These are phyloP conservation scores for Adoxophyes honmai DNA, from an alignment of 1,140 invertebrate genomes.

Conservation along the genomic window DNA sequence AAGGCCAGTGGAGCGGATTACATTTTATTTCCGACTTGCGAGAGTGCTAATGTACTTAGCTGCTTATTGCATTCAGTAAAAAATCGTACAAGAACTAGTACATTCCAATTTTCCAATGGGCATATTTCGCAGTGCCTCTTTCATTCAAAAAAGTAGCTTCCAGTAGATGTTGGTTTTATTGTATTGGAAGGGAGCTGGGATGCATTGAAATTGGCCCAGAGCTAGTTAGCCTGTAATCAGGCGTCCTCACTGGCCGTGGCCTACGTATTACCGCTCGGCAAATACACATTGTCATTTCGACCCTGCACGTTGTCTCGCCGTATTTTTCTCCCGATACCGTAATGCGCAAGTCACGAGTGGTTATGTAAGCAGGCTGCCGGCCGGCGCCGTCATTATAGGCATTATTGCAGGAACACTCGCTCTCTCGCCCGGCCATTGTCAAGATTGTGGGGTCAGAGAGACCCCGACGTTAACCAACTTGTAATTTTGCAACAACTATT, in stretches of 20 bases:
- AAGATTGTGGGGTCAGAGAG: slow-evolving; percentile 72
- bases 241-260: slow-evolving; percentile 1
- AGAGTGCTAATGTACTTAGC: no score
- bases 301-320: slow-evolving; percentile 41
- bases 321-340: slow-evolving; percentile 69
- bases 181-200: no score
- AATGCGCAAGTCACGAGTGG: slow-evolving; percentile 73
- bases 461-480: slow-evolving; percentile 58
- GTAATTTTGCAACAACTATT: slow-evolving; percentile 66
- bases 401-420: slow-evolving; percentile 65
- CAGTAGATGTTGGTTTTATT: no score
- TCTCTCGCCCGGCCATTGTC: slow-evolving; percentile 64
- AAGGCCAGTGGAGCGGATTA: no score
- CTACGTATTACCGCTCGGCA: slow-evolving; percentile 6
- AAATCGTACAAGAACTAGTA: no score
- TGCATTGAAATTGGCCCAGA: not conserved
- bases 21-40: no score
- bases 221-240: slow-evolving; percentile 12
- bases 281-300: slow-evolving; percentile 23
- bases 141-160: no score
- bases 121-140: no score
- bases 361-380: slow-evolving; percentile 72
- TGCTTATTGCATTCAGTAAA: no score
- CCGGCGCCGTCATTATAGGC: slow-evolving; percentile 65
- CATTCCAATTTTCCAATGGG: no score